Percentiles rank a stretch among this genome's conserved stretches.
phyloP scores from a whole-genome alignment of 2,888 invertebrate genomes.

The Cephus spinipes region DNA sequence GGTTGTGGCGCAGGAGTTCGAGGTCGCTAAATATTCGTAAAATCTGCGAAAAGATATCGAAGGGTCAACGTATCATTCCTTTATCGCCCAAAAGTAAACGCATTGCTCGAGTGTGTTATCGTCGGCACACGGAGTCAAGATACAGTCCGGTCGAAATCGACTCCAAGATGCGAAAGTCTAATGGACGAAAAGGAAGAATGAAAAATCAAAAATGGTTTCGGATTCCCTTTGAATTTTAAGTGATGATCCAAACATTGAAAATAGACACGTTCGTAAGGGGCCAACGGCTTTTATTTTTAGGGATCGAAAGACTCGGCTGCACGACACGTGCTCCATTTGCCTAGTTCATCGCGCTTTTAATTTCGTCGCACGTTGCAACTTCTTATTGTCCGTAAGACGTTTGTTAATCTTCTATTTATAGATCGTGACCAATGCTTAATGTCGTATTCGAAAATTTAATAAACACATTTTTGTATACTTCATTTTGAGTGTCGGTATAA shows the following conservation, averaged over 20 bases:
- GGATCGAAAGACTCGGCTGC: constrained; percentile 17
- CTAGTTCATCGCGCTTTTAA: constrained; percentile 24
- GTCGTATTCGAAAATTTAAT: background rate
- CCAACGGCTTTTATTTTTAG: constrained; percentile 29
- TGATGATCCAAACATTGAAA: constrained; percentile 5
- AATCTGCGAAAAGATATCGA: background rate
- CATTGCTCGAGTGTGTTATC: background rate
- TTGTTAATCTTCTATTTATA: background rate
- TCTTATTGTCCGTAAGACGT: background rate
- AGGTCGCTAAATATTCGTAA: background rate
- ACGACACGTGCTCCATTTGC: constrained; percentile 27
- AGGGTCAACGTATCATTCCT: background rate
- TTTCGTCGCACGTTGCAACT: background rate
- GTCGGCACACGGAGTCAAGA: background rate
- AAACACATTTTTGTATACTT: background rate
- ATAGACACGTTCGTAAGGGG: constrained; percentile 10
- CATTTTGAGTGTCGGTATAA: background rate
- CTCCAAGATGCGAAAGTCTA: background rate
- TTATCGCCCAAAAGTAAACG: background rate
- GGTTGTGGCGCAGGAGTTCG: background rate
- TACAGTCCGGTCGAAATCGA: background rate
- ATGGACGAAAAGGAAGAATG: background rate
- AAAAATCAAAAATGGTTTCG: background rate
- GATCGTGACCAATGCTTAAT: background rate
- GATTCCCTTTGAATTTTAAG: background rate